phyloP scores from a whole-genome alignment of 2,113 vertebrate species.

The Myrmophylax atrothorax region DNA sequence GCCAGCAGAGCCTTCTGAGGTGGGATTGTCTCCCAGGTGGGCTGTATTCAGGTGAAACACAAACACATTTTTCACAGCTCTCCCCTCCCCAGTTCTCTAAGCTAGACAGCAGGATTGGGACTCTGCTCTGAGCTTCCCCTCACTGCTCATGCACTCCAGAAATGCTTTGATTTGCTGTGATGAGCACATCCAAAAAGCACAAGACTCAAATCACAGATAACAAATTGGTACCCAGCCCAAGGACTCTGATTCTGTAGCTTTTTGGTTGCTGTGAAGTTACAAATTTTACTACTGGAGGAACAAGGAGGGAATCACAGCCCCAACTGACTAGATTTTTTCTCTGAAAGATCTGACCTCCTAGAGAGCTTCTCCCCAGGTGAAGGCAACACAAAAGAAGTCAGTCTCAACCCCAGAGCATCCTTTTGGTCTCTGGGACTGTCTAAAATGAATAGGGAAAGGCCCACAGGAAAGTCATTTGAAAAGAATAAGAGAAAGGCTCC shows the following conservation, averaged over 20 bases:
- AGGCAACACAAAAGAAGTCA: neutral
- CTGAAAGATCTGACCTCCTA: neutral
- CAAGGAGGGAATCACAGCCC: neutral
- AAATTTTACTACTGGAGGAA: neutral
- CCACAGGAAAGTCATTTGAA: neutral
- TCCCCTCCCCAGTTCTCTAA: neutral
- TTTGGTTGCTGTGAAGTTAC: neutral
- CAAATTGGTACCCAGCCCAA: neutral
- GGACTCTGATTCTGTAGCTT: neutral
- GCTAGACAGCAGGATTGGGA: neutral
- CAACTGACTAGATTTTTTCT: neutral
- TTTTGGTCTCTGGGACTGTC: neutral
- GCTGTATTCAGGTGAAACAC: neutral
- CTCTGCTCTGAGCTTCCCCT: neutral
- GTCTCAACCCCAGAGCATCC: neutral
- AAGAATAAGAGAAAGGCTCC: neutral
- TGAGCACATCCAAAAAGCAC: neutral
- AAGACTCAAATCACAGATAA: neutral
- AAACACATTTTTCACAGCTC: neutral
- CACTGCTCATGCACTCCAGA: neutral
- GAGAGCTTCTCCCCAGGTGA: neutral
- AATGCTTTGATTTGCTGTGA: neutral
- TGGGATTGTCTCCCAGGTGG: fast-evolving
- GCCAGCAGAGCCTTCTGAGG: neutral
- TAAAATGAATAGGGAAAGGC: neutral